Conservation (phyloP, 1,140 invertebrate species). For the Psilanteris sp. region DNA sequence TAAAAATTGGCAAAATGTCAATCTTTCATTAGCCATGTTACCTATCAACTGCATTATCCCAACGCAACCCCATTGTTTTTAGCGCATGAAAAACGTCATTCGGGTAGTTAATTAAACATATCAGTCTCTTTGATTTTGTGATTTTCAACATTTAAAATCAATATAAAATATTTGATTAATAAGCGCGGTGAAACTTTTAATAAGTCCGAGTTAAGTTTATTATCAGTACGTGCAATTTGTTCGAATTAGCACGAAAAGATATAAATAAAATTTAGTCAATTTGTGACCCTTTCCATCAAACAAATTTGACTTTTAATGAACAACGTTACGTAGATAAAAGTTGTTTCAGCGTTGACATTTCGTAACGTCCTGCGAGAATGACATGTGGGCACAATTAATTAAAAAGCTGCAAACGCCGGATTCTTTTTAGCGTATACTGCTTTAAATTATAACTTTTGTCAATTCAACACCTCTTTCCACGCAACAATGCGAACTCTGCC, state of each 20-base stretch:
- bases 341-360: constrained; percentile 19
- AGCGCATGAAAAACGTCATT: too few relatives aligned
- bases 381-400: constrained; percentile 33
- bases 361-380: constrained; percentile 14
- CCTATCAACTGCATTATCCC: too few relatives aligned
- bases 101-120: too few relatives aligned
- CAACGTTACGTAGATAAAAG: constrained; percentile 25
- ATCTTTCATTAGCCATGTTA: too few relatives aligned
- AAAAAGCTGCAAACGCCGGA: constrained; percentile 19
- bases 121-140: too few relatives aligned
- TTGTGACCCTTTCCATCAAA: constrained; percentile 11
- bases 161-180: too few relatives aligned
- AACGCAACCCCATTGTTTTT: too few relatives aligned
- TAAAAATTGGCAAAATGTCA: too few relatives aligned
- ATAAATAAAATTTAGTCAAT: constrained; percentile 5
- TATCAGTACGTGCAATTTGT: neutral
- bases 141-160: too few relatives aligned
- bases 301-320: constrained; percentile 45
- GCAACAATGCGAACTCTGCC: constrained; percentile 9
- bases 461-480: constrained; percentile 30
- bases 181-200: too few relatives aligned
- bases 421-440: constrained; percentile 16
- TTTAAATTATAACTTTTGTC: constrained; percentile 55
- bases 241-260: neutral
- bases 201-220: too few relatives aligned